These are phyloP conservation scores for Dryas iulia DNA, from an alignment of 1,140 invertebrate genomes.

Conservation along the genomic window DNA sequence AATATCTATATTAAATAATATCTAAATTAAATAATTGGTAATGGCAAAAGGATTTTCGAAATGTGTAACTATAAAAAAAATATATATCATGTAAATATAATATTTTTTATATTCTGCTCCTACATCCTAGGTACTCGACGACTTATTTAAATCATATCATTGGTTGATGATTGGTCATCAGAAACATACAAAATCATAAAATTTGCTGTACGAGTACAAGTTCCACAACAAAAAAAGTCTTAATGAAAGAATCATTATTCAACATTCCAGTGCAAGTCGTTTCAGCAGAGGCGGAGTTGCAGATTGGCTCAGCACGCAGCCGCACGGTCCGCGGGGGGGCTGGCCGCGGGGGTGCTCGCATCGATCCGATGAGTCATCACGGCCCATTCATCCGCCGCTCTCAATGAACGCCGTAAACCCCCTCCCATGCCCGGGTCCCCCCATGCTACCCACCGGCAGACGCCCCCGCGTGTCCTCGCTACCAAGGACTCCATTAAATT, in stretches of 20 bases:
- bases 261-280: conserved; percentile 7
- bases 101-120: too few species aligned
- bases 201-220: background rate
- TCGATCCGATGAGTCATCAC: conserved; percentile 73
- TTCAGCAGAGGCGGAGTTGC: conserved; percentile 26
- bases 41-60: too few species aligned
- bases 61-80: too few species aligned
- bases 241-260: background rate
- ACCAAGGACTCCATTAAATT: conserved; percentile 68
- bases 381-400: conserved; percentile 72
- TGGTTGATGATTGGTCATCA: background rate
- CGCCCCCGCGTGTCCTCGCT: conserved; percentile 48
- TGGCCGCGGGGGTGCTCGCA: conserved; percentile 36
- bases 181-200: background rate
- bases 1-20: too few species aligned
- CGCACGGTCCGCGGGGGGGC: conserved; percentile 21
- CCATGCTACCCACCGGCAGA: conserved; percentile 26
- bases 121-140: too few species aligned
- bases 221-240: background rate
- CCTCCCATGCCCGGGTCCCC: conserved; percentile 27
- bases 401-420: conserved; percentile 67
- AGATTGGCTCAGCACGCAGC: conserved; percentile 39
- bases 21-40: too few species aligned
- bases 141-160: background rate
- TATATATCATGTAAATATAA: too few species aligned